Conservation (phyloP, 2,888 invertebrate genomes). For the Phytoseiulus persimilis region DNA sequence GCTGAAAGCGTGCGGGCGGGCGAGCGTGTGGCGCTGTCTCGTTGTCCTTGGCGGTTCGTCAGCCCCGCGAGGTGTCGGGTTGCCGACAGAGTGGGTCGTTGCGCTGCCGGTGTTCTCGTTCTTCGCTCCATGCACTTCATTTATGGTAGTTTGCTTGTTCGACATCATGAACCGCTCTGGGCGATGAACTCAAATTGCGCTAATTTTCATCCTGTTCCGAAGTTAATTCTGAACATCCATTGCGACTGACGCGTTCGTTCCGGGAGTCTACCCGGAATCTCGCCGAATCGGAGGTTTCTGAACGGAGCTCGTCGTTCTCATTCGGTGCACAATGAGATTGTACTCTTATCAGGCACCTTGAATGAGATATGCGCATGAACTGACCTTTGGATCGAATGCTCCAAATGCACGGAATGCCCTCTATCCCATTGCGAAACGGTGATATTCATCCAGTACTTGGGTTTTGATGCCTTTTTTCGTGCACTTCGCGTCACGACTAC, state of each 20-base stretch:
- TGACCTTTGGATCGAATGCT: not conserved
- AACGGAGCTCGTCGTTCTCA: not conserved
- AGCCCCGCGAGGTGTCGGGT: not conserved
- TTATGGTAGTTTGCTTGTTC: not conserved
- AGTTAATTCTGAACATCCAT: too few species aligned
- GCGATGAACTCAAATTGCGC: not conserved
- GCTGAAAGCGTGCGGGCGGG: not conserved
- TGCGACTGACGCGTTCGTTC: too few species aligned
- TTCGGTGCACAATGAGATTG: not conserved
- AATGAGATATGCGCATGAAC: not conserved
- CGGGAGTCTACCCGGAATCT: not conserved
- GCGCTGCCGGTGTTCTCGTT: not conserved
- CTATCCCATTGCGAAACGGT: not conserved
- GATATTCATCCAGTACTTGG: not conserved
- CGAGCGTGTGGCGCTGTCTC: not conserved
- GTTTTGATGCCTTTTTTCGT: too few species aligned
- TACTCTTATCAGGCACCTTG: not conserved
- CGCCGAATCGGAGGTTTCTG: not conserved
- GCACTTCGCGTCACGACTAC: too few species aligned
- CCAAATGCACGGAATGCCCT: not conserved
- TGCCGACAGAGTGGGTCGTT: not conserved
- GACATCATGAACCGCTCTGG: not conserved
- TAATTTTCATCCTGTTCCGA: not conserved
- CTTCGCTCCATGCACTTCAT: not conserved
- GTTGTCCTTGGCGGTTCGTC: not conserved